Base-by-base conservation (phyloP, 2,888 invertebrate genomes). In the Polydrusus cervinus region DNA sequence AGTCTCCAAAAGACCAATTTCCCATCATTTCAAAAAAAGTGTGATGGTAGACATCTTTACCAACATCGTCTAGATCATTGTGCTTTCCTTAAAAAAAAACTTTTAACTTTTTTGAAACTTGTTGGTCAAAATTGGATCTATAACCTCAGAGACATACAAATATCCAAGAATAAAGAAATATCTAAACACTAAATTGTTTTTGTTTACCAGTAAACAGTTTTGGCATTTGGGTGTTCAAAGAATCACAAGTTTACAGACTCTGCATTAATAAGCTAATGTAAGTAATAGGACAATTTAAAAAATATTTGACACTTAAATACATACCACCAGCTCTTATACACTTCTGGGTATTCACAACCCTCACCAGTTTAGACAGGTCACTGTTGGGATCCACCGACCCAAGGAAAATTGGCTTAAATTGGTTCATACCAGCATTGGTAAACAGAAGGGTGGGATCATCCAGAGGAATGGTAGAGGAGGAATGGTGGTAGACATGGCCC, bases 21-120 rank as follows among this genome's bases (percentile, higher is more conserved):
- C 99, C 99, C 90, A 99, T 91, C 99, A 99, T 99, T 90, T 99
- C 99, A 88, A 99, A 99, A 88, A 99, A 99, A 3, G 99, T 99
- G 84, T 99, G 99, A 89, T 99, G 99, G 85, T 99, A 99, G 1
- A 98, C 97, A 89, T 99, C 99, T 89, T 99, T 99, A 40, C 99
- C 99, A 10, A 99, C 99, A 90, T 99, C 99, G 88, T 99, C 99
- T 75, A 99, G 89, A 88, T 99, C 99, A 87, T 99, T 99, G 88
- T 99, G 99, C 88, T 99, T 99, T 65, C 99, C 99, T 69, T 60
- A 61, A 72, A 57, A 51, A 30, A 51, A 14, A 47, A 25, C 25
- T 25, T 1, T 25, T n/a, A n/a, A n/a, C n/a, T n/a, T n/a, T n/a
- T n/a, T n/a, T n/a, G n/a, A n/a, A n/a, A n/a, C n/a, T n/a, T n/a